Conservation (phyloP, 2,113 vertebrate genomes). For the Malurus melanocephalus region DNA sequence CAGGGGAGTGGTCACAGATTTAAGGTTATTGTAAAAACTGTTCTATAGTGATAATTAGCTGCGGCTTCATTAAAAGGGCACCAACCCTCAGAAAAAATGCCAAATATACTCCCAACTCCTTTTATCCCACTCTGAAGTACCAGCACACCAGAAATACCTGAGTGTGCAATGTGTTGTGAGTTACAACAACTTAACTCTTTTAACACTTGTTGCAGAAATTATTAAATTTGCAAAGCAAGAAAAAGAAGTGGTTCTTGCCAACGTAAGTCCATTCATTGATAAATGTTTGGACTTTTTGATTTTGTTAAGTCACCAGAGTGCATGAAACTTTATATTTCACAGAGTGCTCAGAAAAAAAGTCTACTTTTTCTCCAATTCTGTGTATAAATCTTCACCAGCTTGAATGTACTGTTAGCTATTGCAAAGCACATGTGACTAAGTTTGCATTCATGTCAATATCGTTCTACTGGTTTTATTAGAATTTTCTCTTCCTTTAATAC, state of each 20-base stretch:
- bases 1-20: neutral
- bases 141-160: neutral
- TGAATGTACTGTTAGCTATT: conserved; percentile 64
- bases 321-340: conserved; percentile 52
- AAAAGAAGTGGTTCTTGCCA: neutral
- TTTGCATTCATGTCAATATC: conserved; percentile 57
- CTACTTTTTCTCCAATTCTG: conserved; percentile 2
- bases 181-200: neutral
- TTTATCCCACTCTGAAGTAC: neutral
- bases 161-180: neutral
- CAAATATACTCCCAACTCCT: neutral
- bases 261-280: neutral
- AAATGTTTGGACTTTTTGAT: neutral
- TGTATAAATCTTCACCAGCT: conserved; percentile 43
- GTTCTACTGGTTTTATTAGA: conserved; percentile 44
- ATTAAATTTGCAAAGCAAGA: neutral
- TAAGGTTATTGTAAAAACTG: neutral
- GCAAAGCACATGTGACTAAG: conserved; percentile 58
- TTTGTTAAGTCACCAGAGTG: conserved; percentile 6
- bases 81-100: neutral
- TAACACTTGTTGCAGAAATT: neutral
- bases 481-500: conserved; percentile 31
- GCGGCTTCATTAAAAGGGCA: neutral
- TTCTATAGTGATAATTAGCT: neutral
- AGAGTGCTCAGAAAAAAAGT: neutral